phyloP scores from a whole-genome alignment of 2,113 vertebrate species.

The Hemibagrus wyckioides region DNA sequence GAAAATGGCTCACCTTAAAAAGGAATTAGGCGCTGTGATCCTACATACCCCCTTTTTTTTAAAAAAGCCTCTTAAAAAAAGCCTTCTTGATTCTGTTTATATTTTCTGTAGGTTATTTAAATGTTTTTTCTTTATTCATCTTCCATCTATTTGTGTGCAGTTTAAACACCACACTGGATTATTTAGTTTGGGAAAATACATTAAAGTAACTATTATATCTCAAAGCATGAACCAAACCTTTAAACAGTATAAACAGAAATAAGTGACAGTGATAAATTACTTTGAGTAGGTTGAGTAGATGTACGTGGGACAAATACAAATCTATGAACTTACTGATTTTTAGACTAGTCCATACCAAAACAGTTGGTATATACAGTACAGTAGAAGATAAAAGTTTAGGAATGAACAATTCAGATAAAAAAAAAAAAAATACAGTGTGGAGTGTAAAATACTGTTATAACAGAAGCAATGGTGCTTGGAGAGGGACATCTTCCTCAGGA shows the following conservation, averaged over 20 bases:
- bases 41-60: constrained; percentile 60
- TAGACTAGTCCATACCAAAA: not conserved
- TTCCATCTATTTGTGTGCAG: not conserved
- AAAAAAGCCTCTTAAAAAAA: constrained; percentile 31
- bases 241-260: not conserved
- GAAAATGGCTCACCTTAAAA: constrained; percentile 76
- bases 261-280: not conserved
- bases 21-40: constrained; percentile 71
- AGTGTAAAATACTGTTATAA: not conserved
- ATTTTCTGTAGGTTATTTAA: not conserved
- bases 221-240: not conserved
- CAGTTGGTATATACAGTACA: not conserved
- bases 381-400: not conserved
- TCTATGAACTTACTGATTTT: not conserved
- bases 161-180: not conserved
- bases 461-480: not conserved
- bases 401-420: not conserved
- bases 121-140: not conserved
- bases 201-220: not conserved
- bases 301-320: not conserved
- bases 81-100: not conserved
- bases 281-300: not conserved
- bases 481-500: not conserved
- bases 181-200: not conserved
- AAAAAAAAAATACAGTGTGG: too few relatives aligned